Base-by-base conservation (phyloP, 1,140 invertebrate genomes). In the Ceratosolen fusciceps region DNA sequence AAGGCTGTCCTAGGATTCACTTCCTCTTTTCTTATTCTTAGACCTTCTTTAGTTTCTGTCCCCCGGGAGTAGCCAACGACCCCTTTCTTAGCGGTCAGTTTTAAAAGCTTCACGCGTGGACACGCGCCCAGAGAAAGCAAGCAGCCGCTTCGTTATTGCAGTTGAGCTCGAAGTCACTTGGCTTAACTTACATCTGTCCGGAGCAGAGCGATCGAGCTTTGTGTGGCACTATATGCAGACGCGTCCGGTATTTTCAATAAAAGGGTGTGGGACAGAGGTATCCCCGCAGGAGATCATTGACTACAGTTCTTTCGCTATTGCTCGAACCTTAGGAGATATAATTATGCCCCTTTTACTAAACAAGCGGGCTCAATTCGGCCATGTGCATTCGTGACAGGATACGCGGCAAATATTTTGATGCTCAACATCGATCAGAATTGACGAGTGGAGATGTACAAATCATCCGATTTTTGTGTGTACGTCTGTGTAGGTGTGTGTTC, bases 231-330 rank as follows among this genome's bases (percentile, higher is more conserved):
- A 62, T 52, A 34, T 54, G 34, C 65, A n/a, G 26, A 8, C 47
- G 56, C 77, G 71, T 74, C 60, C 77, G 77, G 77, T 74, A 8
- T 68, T 76, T 76, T 76, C 74, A 76, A 7, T 14, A 26, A 39
- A 12, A 49, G 19, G 8, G n/a, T 52, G 31, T 1, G 2, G 34
- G 21, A 43, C 2, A 12, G 4, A 26, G 19, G 24, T 26, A n/a
- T 58, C 26, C 43, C 24, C 43, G 14, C 16, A 14, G 74, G 34
- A 68, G 29, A 70, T 77, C 43, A 58, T 77, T 56, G 65, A 19
- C 60, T 49, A 74, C 54, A 43, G 34, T 29, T 37, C 54, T 3
- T 14, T 58, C 24, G 19, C 14, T 68, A 68, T 34, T n/a, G n/a
- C 8, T 68, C 43, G 16, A 43, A 12, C 37, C 8, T 49, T 62